Percentiles rank a stretch among this genome's conserved stretches.
phyloP scores from a whole-genome alignment of 2,888 invertebrate species.

The Capitulum mitella region DNA sequence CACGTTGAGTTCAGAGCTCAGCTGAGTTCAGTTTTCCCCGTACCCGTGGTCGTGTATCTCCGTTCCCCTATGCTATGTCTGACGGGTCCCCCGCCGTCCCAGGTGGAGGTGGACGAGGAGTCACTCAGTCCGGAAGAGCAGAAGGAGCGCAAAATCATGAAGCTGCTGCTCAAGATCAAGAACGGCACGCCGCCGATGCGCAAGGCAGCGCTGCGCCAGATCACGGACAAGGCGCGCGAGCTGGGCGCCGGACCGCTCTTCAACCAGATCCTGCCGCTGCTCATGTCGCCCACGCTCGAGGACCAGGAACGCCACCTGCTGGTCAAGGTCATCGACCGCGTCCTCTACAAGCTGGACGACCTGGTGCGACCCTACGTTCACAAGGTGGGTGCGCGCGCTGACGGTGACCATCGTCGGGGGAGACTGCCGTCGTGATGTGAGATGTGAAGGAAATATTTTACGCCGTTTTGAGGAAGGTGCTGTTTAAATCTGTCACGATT shows the following conservation, averaged over 20 bases:
- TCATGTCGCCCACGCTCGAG: slow-evolving; percentile 99
- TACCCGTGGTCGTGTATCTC: no score
- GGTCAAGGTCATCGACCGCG: slow-evolving; percentile 97
- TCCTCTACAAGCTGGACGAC: slow-evolving; percentile 96
- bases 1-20: no score
- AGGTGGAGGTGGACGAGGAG: slow-evolving; percentile 94
- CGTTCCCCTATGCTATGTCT: no score
- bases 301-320: slow-evolving; percentile 98
- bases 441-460: no score
- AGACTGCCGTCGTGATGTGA: no score
- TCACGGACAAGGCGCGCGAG: slow-evolving; percentile 96
- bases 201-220: slow-evolving; percentile 92
- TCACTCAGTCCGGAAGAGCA: slow-evolving; percentile 89
- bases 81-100: not conserved
- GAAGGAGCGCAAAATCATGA: slow-evolving; percentile 99
- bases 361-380: slow-evolving; percentile 98
- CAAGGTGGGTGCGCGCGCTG: slow-evolving; percentile 55
- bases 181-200: slow-evolving; percentile 99
- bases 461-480: no score
- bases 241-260: slow-evolving; percentile 98
- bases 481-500: no score
- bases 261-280: slow-evolving; percentile 94
- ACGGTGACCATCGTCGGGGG: not conserved
- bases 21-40: no score
- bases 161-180: slow-evolving; percentile 92